A percentile compares a stretch with the other conserved stretches of the same genome.
These are phyloP conservation scores for Enteromius radiatus DNA, from an alignment of 2,797 vertebrate genomes.

Conservation along the genomic window DNA sequence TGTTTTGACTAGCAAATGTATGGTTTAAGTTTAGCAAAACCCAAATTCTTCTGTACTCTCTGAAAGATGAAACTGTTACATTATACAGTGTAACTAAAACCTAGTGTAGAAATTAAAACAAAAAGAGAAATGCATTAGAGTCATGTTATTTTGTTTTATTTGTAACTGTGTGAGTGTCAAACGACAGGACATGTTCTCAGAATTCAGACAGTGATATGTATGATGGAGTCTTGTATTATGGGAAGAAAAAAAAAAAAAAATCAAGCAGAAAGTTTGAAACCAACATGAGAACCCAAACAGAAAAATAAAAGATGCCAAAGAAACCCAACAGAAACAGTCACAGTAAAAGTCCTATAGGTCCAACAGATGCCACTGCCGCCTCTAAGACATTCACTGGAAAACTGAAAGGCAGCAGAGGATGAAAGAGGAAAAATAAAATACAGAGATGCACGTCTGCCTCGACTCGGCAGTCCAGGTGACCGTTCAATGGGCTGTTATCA, in stretches of 20 bases:
- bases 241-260: slow-evolving; percentile 23
- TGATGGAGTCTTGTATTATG: slow-evolving; percentile 46
- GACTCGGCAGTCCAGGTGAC: slow-evolving; percentile 52
- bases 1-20: background rate
- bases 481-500: slow-evolving; percentile 45
- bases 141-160: slow-evolving; percentile 58
- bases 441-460: slow-evolving; percentile 30
- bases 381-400: slow-evolving; percentile 40
- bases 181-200: slow-evolving; percentile 40
- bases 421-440: slow-evolving; percentile 17
- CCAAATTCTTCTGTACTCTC: background rate
- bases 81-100: background rate
- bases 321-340: slow-evolving; percentile 36
- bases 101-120: slow-evolving; percentile 13
- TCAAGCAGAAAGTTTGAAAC: slow-evolving; percentile 31
- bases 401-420: slow-evolving; percentile 41
- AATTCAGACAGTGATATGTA: slow-evolving; percentile 55
- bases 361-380: slow-evolving; percentile 12
- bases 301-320: slow-evolving; percentile 44
- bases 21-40: background rate
- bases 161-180: slow-evolving; percentile 54
- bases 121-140: slow-evolving; percentile 15
- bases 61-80: background rate
- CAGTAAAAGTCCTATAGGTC: slow-evolving; percentile 18
- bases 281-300: slow-evolving; percentile 40